phyloP scores from a whole-genome alignment of 2,797 vertebrate genomes.

The Limnodromus scolopaceus region DNA sequence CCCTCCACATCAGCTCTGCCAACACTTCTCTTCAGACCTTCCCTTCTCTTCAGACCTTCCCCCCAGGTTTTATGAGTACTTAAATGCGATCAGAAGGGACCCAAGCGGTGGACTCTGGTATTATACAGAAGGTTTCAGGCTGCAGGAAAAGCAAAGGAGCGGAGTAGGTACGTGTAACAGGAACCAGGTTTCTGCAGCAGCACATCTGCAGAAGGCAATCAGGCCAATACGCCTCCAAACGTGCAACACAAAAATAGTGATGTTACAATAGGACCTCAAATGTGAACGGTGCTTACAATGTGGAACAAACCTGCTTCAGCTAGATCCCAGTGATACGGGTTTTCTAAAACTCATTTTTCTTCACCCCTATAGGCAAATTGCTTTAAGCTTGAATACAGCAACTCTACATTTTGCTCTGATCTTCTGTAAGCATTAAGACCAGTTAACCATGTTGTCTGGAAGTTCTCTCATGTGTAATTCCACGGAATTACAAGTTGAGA shows the following conservation, averaged over 20 bases:
- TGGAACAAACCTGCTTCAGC: background rate
- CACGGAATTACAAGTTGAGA: background rate
- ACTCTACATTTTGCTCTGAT: background rate
- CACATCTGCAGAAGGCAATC: rapidly evolving
- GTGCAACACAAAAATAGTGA: rapidly evolving
- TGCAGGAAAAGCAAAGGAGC: background rate
- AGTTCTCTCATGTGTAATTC: background rate
- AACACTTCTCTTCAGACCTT: background rate
- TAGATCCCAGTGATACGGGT: rapidly evolving
- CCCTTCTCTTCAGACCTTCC: background rate
- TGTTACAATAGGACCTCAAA: background rate
- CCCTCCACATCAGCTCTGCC: background rate
- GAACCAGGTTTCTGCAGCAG: background rate
- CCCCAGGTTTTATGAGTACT: background rate
- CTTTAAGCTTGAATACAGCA: background rate
- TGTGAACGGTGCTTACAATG: background rate
- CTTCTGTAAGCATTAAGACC: background rate
- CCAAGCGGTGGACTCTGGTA: background rate
- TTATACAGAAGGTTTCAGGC: background rate
- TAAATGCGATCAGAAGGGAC: background rate
- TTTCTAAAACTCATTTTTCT: background rate
- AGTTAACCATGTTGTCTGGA: background rate
- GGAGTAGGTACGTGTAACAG: background rate
- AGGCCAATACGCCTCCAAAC: background rate
- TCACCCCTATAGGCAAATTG: background rate